Conservation (phyloP, 2,888 invertebrate genomes). For the Heteromurus nitidus region DNA sequence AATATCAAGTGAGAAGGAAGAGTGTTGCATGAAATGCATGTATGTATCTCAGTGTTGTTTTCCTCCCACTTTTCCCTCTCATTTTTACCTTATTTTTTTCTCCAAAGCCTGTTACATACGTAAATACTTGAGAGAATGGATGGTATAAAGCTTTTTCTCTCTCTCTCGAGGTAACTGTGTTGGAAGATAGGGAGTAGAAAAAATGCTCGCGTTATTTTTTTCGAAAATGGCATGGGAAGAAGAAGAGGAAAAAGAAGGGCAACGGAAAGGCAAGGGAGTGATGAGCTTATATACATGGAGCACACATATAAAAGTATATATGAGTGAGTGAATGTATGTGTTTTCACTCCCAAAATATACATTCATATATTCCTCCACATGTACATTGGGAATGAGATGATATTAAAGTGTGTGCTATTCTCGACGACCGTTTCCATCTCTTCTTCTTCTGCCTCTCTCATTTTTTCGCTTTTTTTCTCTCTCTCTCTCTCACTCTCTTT, state of each 20-base stretch:
- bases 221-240: conserved; percentile 25
- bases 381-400: not conserved
- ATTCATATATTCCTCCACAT: conserved; percentile 9
- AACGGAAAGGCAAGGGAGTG: not conserved
- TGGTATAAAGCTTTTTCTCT: not conserved
- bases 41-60: not conserved
- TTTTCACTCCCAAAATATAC: not conserved
- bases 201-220: conserved; percentile 3
- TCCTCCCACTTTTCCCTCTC: not conserved
- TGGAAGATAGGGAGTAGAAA: not conserved
- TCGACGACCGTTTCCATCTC: conserved; percentile 40
- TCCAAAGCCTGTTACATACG: conserved; percentile 11
- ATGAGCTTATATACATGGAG: too few species aligned
- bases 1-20: too few species aligned
- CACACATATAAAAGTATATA: not conserved
- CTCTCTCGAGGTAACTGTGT: too few species aligned
- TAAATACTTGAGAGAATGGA: not conserved
- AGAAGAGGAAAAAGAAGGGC: conserved; percentile 5
- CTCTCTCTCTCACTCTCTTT: not conserved
- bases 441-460: conserved; percentile 15
- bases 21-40: too few species aligned
- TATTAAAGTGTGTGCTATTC: conserved; percentile 15
- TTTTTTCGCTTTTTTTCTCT: conserved; percentile 21
- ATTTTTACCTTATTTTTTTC: not conserved
- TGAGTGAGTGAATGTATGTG: not conserved